Evolutionary conservation across 30 jellyfish, hydroid and myxozoan genomes (phyloP).

Genomic region (Cassiopea xamachana): DNA sequence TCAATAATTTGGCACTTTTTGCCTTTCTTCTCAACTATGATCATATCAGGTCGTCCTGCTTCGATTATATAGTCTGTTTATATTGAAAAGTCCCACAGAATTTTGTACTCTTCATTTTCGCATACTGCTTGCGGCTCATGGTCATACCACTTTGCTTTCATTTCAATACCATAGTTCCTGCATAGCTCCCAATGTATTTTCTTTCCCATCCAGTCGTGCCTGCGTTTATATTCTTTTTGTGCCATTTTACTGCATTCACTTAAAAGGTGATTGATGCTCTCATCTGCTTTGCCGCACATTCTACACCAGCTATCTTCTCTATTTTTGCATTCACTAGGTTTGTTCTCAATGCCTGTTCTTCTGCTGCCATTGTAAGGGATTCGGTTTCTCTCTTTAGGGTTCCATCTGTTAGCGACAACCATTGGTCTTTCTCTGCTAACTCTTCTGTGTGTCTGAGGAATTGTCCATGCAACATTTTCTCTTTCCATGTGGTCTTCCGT

Average conservation of each 20-base stretch:
- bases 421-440: background rate
- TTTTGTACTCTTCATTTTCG: background rate
- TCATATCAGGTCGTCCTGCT: slow-evolving; percentile 13
- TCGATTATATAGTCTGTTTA: background rate
- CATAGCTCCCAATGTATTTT: background rate
- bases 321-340: background rate
- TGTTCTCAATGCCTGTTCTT: slow-evolving; percentile 5
- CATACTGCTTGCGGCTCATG: background rate
- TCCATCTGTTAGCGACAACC: background rate
- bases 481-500: background rate
- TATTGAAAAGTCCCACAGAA: slow-evolving; percentile 9
- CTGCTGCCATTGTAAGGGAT: background rate
- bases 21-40: background rate
- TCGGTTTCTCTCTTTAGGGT: background rate
- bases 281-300: background rate
- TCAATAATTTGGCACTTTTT: background rate
- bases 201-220: slow-evolving; percentile 6
- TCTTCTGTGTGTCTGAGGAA: background rate
- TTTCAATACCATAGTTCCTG: background rate
- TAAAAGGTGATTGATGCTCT: background rate
- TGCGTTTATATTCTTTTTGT: background rate
- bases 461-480: background rate
- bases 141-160: background rate
- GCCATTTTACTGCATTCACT: background rate
- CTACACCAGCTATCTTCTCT: background rate